phyloP scores from a whole-genome alignment of 64 coral and sea anemone species.

The Dendronephthya gigantea region DNA sequence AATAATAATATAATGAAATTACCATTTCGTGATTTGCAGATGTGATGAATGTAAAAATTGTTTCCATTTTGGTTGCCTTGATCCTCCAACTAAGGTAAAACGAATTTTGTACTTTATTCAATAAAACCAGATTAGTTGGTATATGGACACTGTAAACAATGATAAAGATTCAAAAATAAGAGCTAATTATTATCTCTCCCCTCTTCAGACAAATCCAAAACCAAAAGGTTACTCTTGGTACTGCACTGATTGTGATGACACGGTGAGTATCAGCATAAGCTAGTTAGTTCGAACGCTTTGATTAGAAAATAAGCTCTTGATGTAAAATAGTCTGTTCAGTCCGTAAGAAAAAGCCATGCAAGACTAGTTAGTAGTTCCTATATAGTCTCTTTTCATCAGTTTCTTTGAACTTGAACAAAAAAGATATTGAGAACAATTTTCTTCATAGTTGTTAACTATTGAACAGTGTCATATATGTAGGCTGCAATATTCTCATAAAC shows the following conservation, averaged over 20 bases:
- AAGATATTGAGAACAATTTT: too few species aligned
- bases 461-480: too few species aligned
- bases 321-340: too few species aligned
- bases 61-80: not conserved
- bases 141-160: not conserved
- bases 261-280: not conserved
- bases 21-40: not conserved
- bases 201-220: not conserved
- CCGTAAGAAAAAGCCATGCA: too few species aligned
- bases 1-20: not conserved
- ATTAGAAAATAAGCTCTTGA: too few species aligned
- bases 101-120: not conserved
- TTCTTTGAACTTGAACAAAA: too few species aligned
- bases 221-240: slow-evolving; percentile 12
- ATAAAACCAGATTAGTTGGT: too few species aligned
- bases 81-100: not conserved
- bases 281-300: not conserved
- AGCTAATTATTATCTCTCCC: not conserved
- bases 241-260: slow-evolving; percentile 16
- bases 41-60: slow-evolving; percentile 17
- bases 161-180: not conserved
- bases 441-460: too few species aligned
- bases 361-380: not conserved
- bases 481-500: too few species aligned
- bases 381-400: too few species aligned